A percentile compares a stretch with the other conserved stretches of the same genome.
Conservation (phyloP, 1,140 invertebrate genomes). For the Chymomyza costata region DNA sequence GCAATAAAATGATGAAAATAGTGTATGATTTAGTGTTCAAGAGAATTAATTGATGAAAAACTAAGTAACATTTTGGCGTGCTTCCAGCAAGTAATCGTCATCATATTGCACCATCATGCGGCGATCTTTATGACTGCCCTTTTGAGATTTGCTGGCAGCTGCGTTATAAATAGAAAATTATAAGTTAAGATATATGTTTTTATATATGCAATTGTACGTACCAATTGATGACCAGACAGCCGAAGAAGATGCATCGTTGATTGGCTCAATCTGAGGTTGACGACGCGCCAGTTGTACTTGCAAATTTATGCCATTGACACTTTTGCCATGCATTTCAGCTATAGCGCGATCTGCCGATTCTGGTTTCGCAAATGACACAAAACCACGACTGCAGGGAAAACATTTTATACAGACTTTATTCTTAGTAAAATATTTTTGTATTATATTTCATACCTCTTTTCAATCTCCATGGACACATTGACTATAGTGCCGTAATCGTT, state of each 20-base stretch:
- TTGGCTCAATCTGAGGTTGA: constrained; percentile 87
- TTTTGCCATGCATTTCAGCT: constrained; percentile 88
- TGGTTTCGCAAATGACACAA: constrained; percentile 93
- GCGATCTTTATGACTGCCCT: constrained; percentile 85
- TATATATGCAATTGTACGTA: constrained; percentile 50
- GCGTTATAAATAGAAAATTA: constrained; percentile 40
- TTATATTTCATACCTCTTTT: constrained; percentile 82
- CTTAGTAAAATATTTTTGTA: not conserved
- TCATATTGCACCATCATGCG: constrained; percentile 83
- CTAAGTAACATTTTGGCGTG: not conserved
- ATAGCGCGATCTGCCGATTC: constrained; percentile 92
- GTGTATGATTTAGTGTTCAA: no score
- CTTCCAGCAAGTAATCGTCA: constrained; percentile 75
- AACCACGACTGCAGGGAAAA: constrained; percentile 80
- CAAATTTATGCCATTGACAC: constrained; percentile 85
- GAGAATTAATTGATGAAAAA: not conserved
- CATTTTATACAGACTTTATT: not conserved
- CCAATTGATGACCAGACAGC: constrained; percentile 87
- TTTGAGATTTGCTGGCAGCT: constrained; percentile 88
- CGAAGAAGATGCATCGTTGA: constrained; percentile 85
- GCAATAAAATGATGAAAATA: constrained; percentile 3
- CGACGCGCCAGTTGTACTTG: constrained; percentile 87
- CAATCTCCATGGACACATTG: constrained; percentile 92
- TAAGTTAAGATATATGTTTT: not conserved
- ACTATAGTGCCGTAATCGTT: constrained; percentile 87